phyloP scores from a whole-genome alignment of 2,797 vertebrate species.

The Coreius guichenoti region DNA sequence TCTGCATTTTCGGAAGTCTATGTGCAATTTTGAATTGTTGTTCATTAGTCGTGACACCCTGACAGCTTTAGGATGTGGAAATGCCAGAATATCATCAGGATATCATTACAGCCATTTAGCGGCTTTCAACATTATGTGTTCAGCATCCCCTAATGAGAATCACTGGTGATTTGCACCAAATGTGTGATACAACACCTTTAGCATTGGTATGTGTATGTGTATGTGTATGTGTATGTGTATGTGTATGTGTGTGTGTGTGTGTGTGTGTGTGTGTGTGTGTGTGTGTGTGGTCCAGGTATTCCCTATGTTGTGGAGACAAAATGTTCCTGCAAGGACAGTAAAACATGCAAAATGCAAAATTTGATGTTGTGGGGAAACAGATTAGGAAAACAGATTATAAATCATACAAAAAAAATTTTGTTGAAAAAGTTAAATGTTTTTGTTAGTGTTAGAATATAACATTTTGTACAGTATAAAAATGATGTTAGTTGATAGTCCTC shows the following conservation, averaged over 20 bases:
- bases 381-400: neutral
- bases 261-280: neutral
- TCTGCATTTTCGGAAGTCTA: conserved; percentile 2
- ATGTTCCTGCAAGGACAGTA: neutral
- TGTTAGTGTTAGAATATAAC: too few relatives aligned
- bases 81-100: conserved; percentile 68
- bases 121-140: conserved; percentile 86
- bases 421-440: too few relatives aligned
- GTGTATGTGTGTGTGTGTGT: too few relatives aligned
- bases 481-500: too few relatives aligned
- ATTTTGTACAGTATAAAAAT: too few relatives aligned
- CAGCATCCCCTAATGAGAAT: conserved; percentile 84
- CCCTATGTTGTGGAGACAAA: neutral
- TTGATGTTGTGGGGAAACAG: too few relatives aligned
- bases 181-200: conserved; percentile 18
- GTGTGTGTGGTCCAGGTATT: neutral
- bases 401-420: too few relatives aligned
- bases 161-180: conserved; percentile 78
- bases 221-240: neutral
- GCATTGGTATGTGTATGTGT: neutral
- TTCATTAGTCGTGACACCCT: conserved; percentile 31
- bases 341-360: too few relatives aligned
- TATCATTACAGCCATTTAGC: conserved; percentile 75
- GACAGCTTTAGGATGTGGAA: conserved; percentile 20
- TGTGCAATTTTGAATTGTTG: conserved; percentile 11